Base-by-base conservation (phyloP, 92 coral and sea anemone species). In the Epizoanthus fatuus region DNA sequence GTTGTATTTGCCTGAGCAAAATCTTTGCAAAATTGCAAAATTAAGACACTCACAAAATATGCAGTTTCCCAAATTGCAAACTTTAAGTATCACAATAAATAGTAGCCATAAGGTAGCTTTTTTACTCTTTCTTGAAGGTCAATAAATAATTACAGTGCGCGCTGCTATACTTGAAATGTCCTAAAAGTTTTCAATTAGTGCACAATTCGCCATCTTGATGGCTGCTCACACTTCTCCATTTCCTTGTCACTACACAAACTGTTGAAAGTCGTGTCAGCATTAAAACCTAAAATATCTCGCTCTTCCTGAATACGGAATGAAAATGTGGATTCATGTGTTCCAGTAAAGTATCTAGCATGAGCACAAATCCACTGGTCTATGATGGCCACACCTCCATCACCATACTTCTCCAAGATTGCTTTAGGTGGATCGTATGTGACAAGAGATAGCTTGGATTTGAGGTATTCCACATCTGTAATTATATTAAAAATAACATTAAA, bases 321-420 rank as follows among this genome's bases (percentile, higher is more conserved):
- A 63, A 97, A 97, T 47, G 99, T 97, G 4, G 99, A 97, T 68
- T 95, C 98, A 17, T 94, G 90, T 12, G 99, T 97, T 12, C 99
- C 99, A 11, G 89, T 88, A 62, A 97, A 97, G 80, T 91, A 90
- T 68, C 89, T 74, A 6, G 98, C 99, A 82, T 97, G 99, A 15
- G 99, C 97, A 58, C 98, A 97, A 70, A 97, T 95, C 99, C 99
- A 97, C 92, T 97, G 99, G 68, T 97, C 99, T 62, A 97, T 95
- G 55, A 97, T 97, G 45, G 99, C 98, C 6, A 95, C 98, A 11
- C 99, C 99, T 5, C 99, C 99, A 60, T 97, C 99, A 13, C 98
- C 96, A 65, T 91, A 97, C 81, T 90, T 93, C 42, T 81, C 83
- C 44, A 97, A 72, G 25, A 93, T 74, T 35, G 87, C 66, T 57